A percentile compares a stretch with the other conserved stretches of the same genome.
phyloP scores from a whole-genome alignment of 2,797 vertebrate genomes.

The Anas capensis region DNA sequence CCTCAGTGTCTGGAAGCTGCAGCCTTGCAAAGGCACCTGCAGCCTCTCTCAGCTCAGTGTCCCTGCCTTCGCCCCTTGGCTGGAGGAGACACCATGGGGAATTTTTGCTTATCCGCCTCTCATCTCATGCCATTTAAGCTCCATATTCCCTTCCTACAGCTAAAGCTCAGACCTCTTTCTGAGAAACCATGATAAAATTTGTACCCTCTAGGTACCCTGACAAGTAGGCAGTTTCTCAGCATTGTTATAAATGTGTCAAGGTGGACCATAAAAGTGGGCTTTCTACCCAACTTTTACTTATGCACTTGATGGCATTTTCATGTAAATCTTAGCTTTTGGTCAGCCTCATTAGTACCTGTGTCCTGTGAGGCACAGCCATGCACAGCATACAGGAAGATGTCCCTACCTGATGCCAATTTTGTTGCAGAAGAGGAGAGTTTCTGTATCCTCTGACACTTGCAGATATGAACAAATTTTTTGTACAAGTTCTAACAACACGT shows the following conservation, averaged over 20 bases:
- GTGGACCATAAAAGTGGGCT: not conserved
- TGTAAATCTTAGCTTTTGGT: not conserved
- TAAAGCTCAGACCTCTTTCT: not conserved
- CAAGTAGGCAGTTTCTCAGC: not conserved
- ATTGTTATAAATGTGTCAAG: not conserved
- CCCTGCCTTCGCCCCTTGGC: too few species aligned
- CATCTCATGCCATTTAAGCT: not conserved
- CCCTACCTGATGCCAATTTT: fast-evolving
- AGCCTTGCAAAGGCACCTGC: not conserved
- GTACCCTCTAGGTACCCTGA: not conserved
- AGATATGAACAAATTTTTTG: fast-evolving
- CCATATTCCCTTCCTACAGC: too few species aligned
- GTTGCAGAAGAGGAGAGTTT: not conserved
- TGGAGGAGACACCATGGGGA: not conserved
- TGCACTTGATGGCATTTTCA: not conserved
- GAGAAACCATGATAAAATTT: not conserved
- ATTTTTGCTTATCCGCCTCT: not conserved
- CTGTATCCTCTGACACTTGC: fast-evolving
- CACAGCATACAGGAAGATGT: not conserved
- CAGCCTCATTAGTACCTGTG: not conserved
- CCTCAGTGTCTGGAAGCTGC: not conserved
- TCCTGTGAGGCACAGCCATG: not conserved
- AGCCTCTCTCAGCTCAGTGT: not conserved
- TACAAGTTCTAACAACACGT: fast-evolving
- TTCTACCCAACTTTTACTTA: not conserved